Conservation (phyloP, 2,113 vertebrate genomes). For the Malurus alboscapulatus region DNA sequence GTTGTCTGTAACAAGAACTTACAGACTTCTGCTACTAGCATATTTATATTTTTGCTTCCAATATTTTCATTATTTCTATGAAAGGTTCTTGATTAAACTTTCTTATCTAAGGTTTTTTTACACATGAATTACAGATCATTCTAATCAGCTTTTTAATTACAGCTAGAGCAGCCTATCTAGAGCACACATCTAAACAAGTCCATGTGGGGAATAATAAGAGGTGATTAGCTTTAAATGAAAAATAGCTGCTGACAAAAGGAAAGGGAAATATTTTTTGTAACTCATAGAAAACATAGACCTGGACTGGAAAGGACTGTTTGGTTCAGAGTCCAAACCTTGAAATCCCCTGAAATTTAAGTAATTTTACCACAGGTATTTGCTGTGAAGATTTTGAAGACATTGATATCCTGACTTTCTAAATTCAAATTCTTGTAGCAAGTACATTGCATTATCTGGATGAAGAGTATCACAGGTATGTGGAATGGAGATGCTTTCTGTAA, state of each 20-base stretch:
- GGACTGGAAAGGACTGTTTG: not conserved
- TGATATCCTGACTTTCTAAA: not conserved
- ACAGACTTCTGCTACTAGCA: not conserved
- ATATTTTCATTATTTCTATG: not conserved
- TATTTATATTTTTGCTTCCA: not conserved
- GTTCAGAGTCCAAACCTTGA: not conserved
- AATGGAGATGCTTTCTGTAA: not conserved
- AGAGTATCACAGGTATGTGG: not conserved
- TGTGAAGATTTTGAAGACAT: not conserved
- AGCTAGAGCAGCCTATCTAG: not conserved
- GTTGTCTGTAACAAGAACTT: not conserved
- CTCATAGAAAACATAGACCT: not conserved
- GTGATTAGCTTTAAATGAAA: not conserved
- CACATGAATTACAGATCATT: not conserved
- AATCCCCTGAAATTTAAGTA: not conserved
- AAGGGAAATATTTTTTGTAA: not conserved
- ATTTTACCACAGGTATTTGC: not conserved
- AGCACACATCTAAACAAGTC: not conserved
- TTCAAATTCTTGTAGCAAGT: not conserved
- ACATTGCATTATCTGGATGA: not conserved
- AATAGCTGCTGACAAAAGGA: not conserved
- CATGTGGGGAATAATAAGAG: not conserved
- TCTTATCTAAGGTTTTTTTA: not conserved
- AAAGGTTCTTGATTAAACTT: not conserved
- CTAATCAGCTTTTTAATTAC: constrained; percentile 18